Evolutionary conservation across 2,113 vertebrate species (phyloP).

Genomic region (Bufo bufo): DNA sequence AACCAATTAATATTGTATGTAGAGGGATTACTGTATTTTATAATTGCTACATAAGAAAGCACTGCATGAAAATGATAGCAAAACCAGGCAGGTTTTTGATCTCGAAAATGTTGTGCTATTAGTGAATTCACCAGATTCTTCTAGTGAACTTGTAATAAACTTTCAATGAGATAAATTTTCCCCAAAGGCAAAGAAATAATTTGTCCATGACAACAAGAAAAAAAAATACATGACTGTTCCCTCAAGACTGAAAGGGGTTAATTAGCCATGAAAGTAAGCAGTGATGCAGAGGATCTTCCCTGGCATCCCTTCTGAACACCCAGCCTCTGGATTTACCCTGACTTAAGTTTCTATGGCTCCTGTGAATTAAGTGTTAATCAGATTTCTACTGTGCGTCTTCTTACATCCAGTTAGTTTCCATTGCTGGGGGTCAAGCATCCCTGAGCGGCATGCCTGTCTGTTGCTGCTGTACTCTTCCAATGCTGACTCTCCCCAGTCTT

Average conservation of each 20-base stretch:
- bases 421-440: no score
- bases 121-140: background rate
- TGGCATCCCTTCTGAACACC: background rate
- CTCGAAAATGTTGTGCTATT: background rate
- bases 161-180: background rate
- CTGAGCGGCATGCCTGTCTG: no score
- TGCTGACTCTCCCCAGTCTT: no score
- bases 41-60: background rate
- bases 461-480: no score
- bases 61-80: background rate
- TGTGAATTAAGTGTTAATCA: slow-evolving; percentile 21
- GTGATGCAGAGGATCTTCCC: background rate
- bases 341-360: background rate
- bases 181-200: slow-evolving; percentile 2
- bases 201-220: slow-evolving; percentile 14
- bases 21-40: background rate
- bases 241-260: slow-evolving; percentile 19
- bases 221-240: background rate
- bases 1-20: no score
- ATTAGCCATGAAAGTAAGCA: slow-evolving; percentile 42
- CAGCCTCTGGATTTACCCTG: background rate
- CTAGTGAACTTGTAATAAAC: background rate
- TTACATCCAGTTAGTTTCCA: background rate
- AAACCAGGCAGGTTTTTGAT: background rate
- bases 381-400: background rate